Evolutionary conservation across 2,888 invertebrate genomes (phyloP).

Genomic region (Eupithecia pulchellata): DNA sequence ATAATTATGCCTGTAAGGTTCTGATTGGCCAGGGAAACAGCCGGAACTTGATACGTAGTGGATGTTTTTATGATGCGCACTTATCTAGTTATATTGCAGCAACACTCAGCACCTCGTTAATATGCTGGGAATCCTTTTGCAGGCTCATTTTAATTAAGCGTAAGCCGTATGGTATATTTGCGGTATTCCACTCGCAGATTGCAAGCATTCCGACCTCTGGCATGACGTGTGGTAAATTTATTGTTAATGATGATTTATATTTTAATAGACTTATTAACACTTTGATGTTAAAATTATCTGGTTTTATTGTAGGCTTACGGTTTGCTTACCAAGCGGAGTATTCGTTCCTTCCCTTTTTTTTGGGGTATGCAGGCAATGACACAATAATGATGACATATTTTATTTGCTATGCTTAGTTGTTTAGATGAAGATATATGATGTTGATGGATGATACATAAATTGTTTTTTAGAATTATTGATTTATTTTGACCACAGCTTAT

Average conservation of each 20-base stretch:
- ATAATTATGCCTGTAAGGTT: conserved; percentile 6
- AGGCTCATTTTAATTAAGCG: conserved; percentile 53
- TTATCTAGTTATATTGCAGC: conserved; percentile 29
- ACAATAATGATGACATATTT: too few species aligned
- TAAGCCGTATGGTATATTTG: conserved; percentile 46
- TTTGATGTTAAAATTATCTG: not conserved
- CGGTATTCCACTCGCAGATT: conserved; percentile 45
- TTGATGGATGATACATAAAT: too few species aligned
- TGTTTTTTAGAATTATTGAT: not conserved
- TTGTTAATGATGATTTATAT: conserved; percentile 22
- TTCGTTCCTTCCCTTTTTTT: not conserved
- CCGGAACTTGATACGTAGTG: not conserved
- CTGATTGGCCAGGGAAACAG: not conserved
- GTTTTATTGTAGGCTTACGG: not conserved
- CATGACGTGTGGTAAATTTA: conserved; percentile 48
- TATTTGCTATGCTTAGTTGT: too few species aligned
- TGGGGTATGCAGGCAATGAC: too few species aligned
- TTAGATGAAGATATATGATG: too few species aligned
- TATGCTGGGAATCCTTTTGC: conserved; percentile 55
- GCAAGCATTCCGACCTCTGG: conserved; percentile 39
- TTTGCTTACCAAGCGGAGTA: not conserved
- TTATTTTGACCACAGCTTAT: not conserved
- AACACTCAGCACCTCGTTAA: conserved; percentile 56
- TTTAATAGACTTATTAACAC: conserved; percentile 17
- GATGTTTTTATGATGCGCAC: conserved; percentile 18